phyloP scores from a whole-genome alignment of 2,888 invertebrate species.

The Horisme vitalbata region DNA sequence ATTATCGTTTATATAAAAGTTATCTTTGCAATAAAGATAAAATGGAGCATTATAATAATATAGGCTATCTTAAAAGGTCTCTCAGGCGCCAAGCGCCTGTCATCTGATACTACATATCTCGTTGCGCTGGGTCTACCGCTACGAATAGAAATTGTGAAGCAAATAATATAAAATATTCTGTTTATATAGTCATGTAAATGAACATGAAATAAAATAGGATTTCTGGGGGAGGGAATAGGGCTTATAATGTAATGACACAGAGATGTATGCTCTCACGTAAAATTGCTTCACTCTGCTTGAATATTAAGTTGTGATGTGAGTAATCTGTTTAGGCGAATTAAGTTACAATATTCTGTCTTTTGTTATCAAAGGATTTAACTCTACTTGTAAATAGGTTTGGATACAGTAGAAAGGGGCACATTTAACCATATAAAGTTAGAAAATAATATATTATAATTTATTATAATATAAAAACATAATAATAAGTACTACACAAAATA shows the following conservation, averaged over 20 bases:
- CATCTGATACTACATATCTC: slow-evolving; percentile 59
- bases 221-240: not conserved
- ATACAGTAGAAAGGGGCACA: too few species aligned
- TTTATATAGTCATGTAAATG: slow-evolving; percentile 16
- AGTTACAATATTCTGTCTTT: not conserved
- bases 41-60: slow-evolving; percentile 4
- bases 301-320: slow-evolving; percentile 8
- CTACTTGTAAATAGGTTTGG: too few species aligned
- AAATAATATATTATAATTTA: too few species aligned
- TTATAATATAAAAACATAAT: too few species aligned
- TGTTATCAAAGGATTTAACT: too few species aligned
- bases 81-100: slow-evolving; percentile 59
- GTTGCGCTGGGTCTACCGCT: slow-evolving; percentile 49
- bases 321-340: slow-evolving; percentile 6
- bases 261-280: slow-evolving; percentile 8
- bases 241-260: slow-evolving; percentile 7
- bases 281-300: slow-evolving; percentile 6
- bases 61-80: slow-evolving; percentile 37
- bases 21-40: too few species aligned
- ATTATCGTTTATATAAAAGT: too few species aligned
- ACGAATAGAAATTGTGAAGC: slow-evolving; percentile 40
- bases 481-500: too few species aligned
- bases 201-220: slow-evolving; percentile 17
- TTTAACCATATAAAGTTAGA: too few species aligned
- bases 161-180: slow-evolving; percentile 20